Evolutionary conservation across 2,113 vertebrate species (phyloP), one percentile per base, ranked within the genome.

Genomic region (Passer domesticus): DNA sequence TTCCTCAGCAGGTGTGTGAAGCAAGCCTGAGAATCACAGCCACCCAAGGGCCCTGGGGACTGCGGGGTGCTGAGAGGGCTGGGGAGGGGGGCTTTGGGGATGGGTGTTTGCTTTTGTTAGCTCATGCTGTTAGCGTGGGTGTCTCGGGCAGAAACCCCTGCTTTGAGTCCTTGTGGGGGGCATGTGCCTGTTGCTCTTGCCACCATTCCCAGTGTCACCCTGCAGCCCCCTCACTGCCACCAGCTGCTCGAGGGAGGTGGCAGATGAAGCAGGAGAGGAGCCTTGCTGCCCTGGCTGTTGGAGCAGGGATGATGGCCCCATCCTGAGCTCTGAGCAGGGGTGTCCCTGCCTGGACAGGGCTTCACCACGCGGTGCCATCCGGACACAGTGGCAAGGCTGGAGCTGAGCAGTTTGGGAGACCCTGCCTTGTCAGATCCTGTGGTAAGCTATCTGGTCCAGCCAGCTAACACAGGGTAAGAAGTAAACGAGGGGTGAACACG

Each of bases 281-380:
- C 60, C 1, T 3, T 33, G 24, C 17, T 55, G 39, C 35, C 15
- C 35, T 58, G 46, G 41, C 41, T 87, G 50, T 9, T 3, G 27
- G 33, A 7, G 11, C n/a, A 43, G 43, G 18, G 67, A 1, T 39
- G 52, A 5, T 7, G 31, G 30, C 15, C 14, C 33, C 3, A 2
- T 33, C 41, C 56, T 11, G 13, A 47, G 33, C 67, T 66, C 22
- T 44, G 24, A 9, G 75, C 62, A 15, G 35, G 0, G 7, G 7
- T 16, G 44, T 53, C 39, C 23, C 35, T 59, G n/a, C 33, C 30
- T 0, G 0, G 15, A 9, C 3, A n/a, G 55, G 46, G 21, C 64
- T 75, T 55, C 17, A 16, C 55, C 1, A 0, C 0, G 2, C 0
- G 1, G 21, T 60, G 58, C 53, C 4, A 6, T 2, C 63, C 23